Conservation (phyloP, 2,113 vertebrate genomes). For the Nycticorax nycticorax region DNA sequence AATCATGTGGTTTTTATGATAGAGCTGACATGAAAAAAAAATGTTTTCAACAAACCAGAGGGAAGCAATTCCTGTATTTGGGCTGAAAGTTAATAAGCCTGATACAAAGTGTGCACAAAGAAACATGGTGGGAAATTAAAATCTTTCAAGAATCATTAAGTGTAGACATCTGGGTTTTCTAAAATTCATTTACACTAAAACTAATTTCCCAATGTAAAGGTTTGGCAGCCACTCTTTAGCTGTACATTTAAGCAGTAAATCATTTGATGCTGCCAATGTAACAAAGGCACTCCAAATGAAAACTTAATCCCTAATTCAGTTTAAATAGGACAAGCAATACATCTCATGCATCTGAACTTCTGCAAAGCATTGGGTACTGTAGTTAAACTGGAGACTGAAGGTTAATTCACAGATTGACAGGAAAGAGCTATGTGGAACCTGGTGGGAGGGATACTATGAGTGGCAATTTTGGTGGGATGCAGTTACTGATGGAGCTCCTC, state of each 20-base stretch:
- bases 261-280: not conserved
- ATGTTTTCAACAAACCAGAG: not conserved
- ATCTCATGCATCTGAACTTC: not conserved
- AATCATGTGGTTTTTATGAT: not conserved
- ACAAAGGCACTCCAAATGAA: not conserved
- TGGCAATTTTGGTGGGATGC: not conserved
- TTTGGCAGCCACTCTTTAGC: not conserved
- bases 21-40: not conserved
- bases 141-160: constrained; percentile 10
- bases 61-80: not conserved
- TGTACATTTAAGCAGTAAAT: not conserved
- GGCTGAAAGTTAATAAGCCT: constrained; percentile 4
- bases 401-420: not conserved
- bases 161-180: not conserved
- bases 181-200: constrained; percentile 22
- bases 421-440: not conserved
- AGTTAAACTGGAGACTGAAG: not conserved
- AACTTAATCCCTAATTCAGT: not conserved
- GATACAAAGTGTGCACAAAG: not conserved
- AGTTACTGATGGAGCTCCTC: not conserved
- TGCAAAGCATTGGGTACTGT: not conserved
- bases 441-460: not conserved
- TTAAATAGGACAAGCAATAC: not conserved
- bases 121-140: constrained; percentile 11
- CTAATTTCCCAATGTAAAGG: not conserved